phyloP scores from a whole-genome alignment of 1,140 invertebrate species.

The Atta texana region DNA sequence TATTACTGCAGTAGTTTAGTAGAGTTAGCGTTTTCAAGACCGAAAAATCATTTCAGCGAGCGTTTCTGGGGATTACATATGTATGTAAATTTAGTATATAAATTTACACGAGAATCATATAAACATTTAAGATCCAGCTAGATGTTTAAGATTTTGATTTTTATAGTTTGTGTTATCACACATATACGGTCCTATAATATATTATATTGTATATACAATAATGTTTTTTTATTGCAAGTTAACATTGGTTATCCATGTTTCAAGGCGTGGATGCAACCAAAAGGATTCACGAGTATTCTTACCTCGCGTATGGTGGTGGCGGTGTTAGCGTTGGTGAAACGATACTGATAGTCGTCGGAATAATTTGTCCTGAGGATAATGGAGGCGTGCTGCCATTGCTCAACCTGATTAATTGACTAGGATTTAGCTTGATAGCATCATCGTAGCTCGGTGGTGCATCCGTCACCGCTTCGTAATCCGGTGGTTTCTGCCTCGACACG shows the following conservation, averaged over 20 bases:
- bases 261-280: background rate
- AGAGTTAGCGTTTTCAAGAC: too few species aligned
- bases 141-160: too few species aligned
- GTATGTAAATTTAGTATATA: too few species aligned
- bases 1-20: too few species aligned
- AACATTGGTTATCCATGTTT: background rate
- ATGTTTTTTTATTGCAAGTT: background rate
- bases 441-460: slow-evolving; percentile 91
- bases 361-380: slow-evolving; percentile 69
- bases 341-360: slow-evolving; percentile 74
- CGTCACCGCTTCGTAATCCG: slow-evolving; percentile 90
- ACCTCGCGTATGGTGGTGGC: slow-evolving; percentile 84
- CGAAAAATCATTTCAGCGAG: too few species aligned
- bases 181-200: too few species aligned
- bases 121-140: too few species aligned
- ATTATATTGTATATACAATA: background rate
- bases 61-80: too few species aligned
- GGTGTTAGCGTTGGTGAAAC: slow-evolving; percentile 76
- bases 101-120: too few species aligned
- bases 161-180: too few species aligned
- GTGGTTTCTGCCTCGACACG: slow-evolving; percentile 88
- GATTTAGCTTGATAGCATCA: slow-evolving; percentile 91
- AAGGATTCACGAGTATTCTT: slow-evolving; percentile 40
- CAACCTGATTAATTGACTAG: slow-evolving; percentile 83
- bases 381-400: slow-evolving; percentile 74